Conservation (phyloP, 2,113 vertebrate genomes). For the Plotosus lineatus region DNA sequence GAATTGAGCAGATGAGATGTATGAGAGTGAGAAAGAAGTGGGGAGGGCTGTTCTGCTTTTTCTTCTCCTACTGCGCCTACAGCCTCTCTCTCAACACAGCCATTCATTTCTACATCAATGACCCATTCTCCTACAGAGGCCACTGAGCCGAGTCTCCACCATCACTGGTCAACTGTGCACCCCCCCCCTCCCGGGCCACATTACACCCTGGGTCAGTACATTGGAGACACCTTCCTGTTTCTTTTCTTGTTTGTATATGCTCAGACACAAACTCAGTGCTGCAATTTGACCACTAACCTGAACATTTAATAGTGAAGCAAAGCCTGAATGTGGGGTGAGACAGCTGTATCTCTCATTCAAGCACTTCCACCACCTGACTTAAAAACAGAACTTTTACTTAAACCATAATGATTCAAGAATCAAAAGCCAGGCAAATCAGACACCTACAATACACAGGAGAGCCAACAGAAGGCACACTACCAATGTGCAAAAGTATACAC, state of each 20-base stretch:
- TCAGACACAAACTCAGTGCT: not conserved
- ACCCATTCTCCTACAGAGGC: conserved; percentile 36
- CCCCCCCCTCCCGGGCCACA: too few relatives aligned
- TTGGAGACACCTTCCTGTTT: too few relatives aligned
- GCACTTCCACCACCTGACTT: not conserved
- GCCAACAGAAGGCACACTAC: not conserved
- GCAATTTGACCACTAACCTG: not conserved
- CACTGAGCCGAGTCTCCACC: conserved; percentile 45
- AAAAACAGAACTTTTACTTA: not conserved
- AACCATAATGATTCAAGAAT: too few relatives aligned
- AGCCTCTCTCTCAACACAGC: conserved; percentile 53
- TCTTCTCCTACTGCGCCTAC: conserved; percentile 59
- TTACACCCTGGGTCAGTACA: too few relatives aligned
- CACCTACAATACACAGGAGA: not conserved
- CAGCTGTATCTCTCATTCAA: not conserved
- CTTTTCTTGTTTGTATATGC: not conserved
- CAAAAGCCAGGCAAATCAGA: not conserved
- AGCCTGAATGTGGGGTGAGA: not conserved
- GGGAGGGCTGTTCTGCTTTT: not conserved
- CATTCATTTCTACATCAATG: conserved; percentile 52
- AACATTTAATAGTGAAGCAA: not conserved
- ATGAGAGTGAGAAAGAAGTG: conserved; percentile 19
- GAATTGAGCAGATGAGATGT: not conserved
- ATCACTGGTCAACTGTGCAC: conserved; percentile 23
- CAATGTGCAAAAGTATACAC: not conserved